Conservation (phyloP, 2,113 vertebrate genomes). For the Tiliqua scincoides region DNA sequence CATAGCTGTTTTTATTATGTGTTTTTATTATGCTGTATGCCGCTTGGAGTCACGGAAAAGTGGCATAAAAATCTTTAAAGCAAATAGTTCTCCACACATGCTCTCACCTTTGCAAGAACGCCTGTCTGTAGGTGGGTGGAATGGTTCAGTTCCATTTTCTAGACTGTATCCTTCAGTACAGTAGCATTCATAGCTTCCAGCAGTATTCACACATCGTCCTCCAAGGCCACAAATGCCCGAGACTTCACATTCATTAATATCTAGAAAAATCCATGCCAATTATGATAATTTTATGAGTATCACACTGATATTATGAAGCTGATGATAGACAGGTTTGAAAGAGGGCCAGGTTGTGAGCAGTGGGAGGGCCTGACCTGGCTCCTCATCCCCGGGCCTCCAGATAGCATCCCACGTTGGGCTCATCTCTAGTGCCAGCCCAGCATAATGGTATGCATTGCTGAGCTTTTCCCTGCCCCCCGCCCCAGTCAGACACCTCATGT, state of each 20-base stretch:
- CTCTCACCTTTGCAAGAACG: constrained; percentile 83
- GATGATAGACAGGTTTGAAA: too few relatives aligned
- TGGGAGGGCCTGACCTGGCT: too few relatives aligned
- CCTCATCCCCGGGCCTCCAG: too few relatives aligned
- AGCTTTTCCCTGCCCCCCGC: too few relatives aligned
- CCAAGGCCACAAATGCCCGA: constrained; percentile 81
- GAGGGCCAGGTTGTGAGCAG: not conserved
- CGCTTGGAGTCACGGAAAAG: too few relatives aligned
- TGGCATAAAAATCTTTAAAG: too few relatives aligned
- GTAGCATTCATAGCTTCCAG: constrained; percentile 84
- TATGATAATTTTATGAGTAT: fast-evolving
- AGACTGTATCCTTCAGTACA: constrained; percentile 84
- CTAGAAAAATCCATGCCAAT: constrained; percentile 70
- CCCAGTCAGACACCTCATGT: too few relatives aligned
- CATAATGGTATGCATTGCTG: too few relatives aligned
- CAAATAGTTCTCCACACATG: not conserved
- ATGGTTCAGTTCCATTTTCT: constrained; percentile 75
- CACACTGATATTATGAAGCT: not conserved
- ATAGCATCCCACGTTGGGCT: too few relatives aligned
- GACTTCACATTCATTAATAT: constrained; percentile 85
- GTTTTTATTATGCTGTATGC: too few relatives aligned
- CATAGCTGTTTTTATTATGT: too few relatives aligned
- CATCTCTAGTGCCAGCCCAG: too few relatives aligned
- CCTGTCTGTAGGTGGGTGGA: constrained; percentile 69
- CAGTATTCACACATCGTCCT: constrained; percentile 82